Base-by-base conservation (phyloP, 2,888 invertebrate species). In the Apeira syringaria region DNA sequence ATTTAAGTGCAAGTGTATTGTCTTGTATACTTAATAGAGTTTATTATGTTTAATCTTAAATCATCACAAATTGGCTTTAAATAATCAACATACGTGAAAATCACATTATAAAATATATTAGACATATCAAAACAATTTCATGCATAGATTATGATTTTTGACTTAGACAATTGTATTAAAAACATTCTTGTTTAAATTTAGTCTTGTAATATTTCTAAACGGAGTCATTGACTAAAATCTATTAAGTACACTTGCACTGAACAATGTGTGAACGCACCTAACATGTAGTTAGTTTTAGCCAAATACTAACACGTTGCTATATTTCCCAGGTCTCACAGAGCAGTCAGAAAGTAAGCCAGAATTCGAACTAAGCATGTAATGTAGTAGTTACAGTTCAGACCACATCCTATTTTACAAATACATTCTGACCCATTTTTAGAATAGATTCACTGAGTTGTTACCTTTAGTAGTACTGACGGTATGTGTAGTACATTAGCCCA, bases 281-380 rank as follows among this genome's bases (percentile, higher is more conserved):
- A 41, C 24, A 41, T 40, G 39, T 46, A 53, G 40, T 31, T 45
- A 46, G 29, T 8, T 32, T 34, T 38, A 38, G 40, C 30, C 44
- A 31, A 57, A 64, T 70, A 84, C 77, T 86, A 86, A 86, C 76
- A 64, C 61, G 57, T 75, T 79, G 59, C 68, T 84, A 69, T 85
- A 78, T 85, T 87, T 69, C 87, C 79, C 88, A 89, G 88, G 88
- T 88, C 88, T 89, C 77, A 88, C 88, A 68, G 75, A 67, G 80
- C 74, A 84, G 85, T 85, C 88, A 68, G 88, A 89, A 84, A 89
- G 88, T 89, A 89, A 89, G 88, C 75, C 63, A 68, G 58, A 64
- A 47, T 64, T 59, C 51, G 53, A 69, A 73, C 56, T 74, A 66
- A 76, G 86, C 87, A 87, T 87, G 87, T 65, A 59, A 57, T 62